phyloP scores from a whole-genome alignment of 92 coral and sea anemone genomes.

The Umimayanthus chanpuru region DNA sequence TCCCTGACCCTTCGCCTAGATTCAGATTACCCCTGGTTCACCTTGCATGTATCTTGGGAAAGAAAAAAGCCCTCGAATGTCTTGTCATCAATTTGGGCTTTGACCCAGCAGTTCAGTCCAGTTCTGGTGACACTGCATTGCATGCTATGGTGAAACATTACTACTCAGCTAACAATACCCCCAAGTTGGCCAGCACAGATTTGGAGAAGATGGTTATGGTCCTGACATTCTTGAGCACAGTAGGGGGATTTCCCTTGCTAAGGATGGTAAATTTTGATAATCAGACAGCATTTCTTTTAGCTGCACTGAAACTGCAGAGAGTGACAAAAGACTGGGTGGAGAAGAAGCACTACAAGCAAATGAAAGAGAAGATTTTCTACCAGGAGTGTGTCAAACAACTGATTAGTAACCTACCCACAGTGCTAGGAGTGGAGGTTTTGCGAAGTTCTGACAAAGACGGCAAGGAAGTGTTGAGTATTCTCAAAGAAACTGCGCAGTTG shows the following conservation, averaged over 20 bases:
- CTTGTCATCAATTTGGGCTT: conserved; percentile 5
- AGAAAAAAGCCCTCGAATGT: conserved; percentile 15
- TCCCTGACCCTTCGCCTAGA: conserved; percentile 11
- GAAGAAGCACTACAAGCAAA: not conserved
- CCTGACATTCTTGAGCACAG: conserved; percentile 10
- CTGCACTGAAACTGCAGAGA: conserved; percentile 17
- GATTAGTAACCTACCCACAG: not conserved
- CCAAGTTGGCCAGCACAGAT: not conserved
- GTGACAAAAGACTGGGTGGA: conserved; percentile 10
- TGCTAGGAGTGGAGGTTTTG: conserved; percentile 9
- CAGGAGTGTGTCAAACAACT: conserved; percentile 8
- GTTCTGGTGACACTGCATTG: conserved; percentile 23
- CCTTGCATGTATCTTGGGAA: conserved; percentile 11
- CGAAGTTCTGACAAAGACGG: conserved; percentile 1
- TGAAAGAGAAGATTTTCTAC: conserved; percentile 23
- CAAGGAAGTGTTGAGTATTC: not conserved
- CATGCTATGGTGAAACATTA: conserved; percentile 14
- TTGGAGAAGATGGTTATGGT: conserved; percentile 21
- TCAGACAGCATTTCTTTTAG: conserved; percentile 23
- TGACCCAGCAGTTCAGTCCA: conserved; percentile 27
- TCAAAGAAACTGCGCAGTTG: not conserved
- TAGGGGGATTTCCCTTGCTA: conserved; percentile 16
- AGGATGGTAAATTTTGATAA: conserved; percentile 13
- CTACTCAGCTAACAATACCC: not conserved
- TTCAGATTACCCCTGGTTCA: conserved; percentile 23